phyloP scores from a whole-genome alignment of 1,140 invertebrate genomes.

The Lithobius niger region DNA sequence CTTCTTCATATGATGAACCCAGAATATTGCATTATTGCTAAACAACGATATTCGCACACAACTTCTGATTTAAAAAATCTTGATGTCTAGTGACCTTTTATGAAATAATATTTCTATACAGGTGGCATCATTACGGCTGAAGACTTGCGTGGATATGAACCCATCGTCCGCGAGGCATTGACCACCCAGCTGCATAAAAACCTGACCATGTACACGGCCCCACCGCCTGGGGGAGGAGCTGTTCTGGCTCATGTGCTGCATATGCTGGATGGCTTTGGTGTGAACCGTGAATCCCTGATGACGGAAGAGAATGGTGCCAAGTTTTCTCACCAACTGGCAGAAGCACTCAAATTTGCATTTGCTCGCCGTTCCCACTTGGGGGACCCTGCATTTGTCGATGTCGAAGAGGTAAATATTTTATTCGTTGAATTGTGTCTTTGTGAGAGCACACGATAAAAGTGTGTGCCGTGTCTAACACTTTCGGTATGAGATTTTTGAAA shows the following conservation, averaged over 20 bases:
- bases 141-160: slow-evolving; percentile 41
- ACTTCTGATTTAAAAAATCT: too few species aligned
- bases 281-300: slow-evolving; percentile 23
- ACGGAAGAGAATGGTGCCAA: slow-evolving; percentile 32
- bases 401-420: slow-evolving; percentile 23
- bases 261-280: slow-evolving; percentile 44
- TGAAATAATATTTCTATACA: too few species aligned
- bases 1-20: too few species aligned
- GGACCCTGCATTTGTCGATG: slow-evolving; percentile 30
- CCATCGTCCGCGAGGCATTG: slow-evolving; percentile 49
- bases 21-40: too few species aligned
- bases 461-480: too few species aligned
- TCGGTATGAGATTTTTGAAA: too few species aligned
- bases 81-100: too few species aligned
- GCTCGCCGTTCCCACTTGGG: slow-evolving; percentile 34
- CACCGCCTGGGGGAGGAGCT: slow-evolving; percentile 64
- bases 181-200: slow-evolving; percentile 40
- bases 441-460: too few species aligned
- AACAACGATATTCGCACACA: slow-evolving; percentile 6
- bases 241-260: slow-evolving; percentile 68
- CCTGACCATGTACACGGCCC: slow-evolving; percentile 50
- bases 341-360: slow-evolving; percentile 41
- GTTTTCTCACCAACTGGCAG: slow-evolving; percentile 65
- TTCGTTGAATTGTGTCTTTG: too few species aligned
- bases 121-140: slow-evolving; percentile 33